phyloP scores from a whole-genome alignment of 1,140 invertebrate genomes.

The Medauroidea extradentata region DNA sequence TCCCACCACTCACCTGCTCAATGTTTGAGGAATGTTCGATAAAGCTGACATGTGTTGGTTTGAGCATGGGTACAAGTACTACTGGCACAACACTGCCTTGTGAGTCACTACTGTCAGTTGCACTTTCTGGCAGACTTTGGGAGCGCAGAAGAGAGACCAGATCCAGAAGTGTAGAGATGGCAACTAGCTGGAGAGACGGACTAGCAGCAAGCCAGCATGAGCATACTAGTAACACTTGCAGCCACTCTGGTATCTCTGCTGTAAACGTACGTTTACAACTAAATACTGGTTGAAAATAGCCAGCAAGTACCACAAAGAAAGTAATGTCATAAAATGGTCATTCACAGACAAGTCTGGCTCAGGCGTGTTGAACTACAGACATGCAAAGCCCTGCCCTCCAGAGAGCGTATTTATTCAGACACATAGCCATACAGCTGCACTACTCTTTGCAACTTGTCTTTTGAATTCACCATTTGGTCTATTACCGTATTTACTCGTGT shows the following conservation, averaged over 20 bases:
- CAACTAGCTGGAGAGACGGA: constrained; percentile 56
- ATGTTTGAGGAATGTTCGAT: constrained; percentile 60
- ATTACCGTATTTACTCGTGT: too few relatives aligned
- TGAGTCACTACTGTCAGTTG: background rate
- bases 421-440: too few relatives aligned
- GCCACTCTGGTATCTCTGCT: constrained; percentile 64
- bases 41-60: constrained; percentile 57
- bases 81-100: constrained; percentile 56
- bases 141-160: constrained; percentile 53
- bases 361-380: too few relatives aligned
- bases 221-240: constrained; percentile 64
- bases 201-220: constrained; percentile 59
- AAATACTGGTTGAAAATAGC: too few relatives aligned
- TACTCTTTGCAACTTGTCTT: too few relatives aligned
- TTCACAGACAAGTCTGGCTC: too few relatives aligned
- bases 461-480: too few relatives aligned
- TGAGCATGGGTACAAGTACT: constrained; percentile 61
- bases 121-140: constrained; percentile 13
- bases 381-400: too few relatives aligned
- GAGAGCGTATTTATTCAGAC: too few relatives aligned
- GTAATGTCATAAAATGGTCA: too few relatives aligned
- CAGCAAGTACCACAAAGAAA: too few relatives aligned
- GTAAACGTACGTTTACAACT: background rate
- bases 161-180: constrained; percentile 70
- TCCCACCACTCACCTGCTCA: constrained; percentile 51